Evolutionary conservation across 2,888 invertebrate genomes (phyloP), one percentile per base, ranked within the genome.

Genomic region (Scaptomyza flava): DNA sequence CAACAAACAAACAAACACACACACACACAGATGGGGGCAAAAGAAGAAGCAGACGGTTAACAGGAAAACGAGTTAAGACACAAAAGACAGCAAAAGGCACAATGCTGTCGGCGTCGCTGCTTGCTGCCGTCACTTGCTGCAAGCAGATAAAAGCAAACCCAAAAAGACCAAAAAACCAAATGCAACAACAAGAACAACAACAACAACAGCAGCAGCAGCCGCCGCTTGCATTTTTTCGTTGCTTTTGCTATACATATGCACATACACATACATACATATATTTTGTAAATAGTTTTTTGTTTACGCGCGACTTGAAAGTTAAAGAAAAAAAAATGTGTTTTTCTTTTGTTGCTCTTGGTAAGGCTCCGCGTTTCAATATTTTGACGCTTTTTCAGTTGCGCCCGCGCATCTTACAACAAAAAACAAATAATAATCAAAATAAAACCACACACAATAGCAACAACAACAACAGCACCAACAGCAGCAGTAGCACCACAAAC

Each of bases 51-150:
- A 63, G 66, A 53, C 59, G 53, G 50, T 64, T 27, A 70, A 74
- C 48, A 70, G 70, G 58, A 74, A 81, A 81, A 81, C 81, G 81
- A 83, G 84, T 81, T 81, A 81, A 83, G 73, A 72, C 64, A 69
- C 65, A 20, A 20, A 48, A 73, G 73, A 70, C 72, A 63, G 72
- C 64, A 77, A 61, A 61, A 81, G 72, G 6, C 27, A 82, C 80
- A 82, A 80, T 82, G 72, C 64, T 47, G 68, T 58, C 46, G 61
- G 47, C 46, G 58, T 33, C 33, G 41, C 12, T 27, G 56, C 12
- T 38, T 54, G 66, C 62, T 27, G 27, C 27, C 69, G 58, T 73
- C 73, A 71, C 62, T 67, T 71, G 72, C 27, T 27, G 27, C 59
- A 72, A 59, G 47, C 23, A 65, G 64, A 63, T 72, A 72, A 68